Evolutionary conservation across 1,140 invertebrate species (phyloP), one percentile per base, ranked within the genome.

Genomic region (Drosophila ananassae): DNA sequence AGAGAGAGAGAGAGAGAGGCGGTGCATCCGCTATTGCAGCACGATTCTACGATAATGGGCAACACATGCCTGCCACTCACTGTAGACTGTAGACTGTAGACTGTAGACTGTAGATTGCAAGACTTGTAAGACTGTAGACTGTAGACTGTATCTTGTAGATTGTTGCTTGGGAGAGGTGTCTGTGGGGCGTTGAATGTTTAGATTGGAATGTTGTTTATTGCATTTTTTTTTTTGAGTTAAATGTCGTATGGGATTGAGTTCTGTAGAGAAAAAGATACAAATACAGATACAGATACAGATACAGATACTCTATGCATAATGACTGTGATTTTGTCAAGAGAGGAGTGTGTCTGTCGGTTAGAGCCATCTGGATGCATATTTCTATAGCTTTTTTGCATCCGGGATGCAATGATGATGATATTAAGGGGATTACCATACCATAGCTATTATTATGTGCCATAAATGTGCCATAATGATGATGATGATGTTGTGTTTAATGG

Each of bases 131-230:
- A 17, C 17, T 17, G 17, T 17, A 17, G 17, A 17, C 17, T 17
- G 17, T 17, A 17, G 17, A 17, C 17, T 17, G 17, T 17, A 17
- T 17, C 17, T 17, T 17, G 17, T 17, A 17, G 17, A 17, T 17
- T 17, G 17, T 17, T 17, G 17, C 17, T 17, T 17, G 17, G 17
- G 44, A 30, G 21, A 41, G 24, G 63, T 44, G 46, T 17, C 37
- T 24, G 13, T 22, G 51, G 39, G 34, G 39, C 51, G 46, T 52
- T 71, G 66, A 53, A 63, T 73, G 66, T 80, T 75, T 68, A 69
- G 77, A 77, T 85, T 80, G 80, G 81, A 85, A 84, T 84, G 81
- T 73, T 85, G 81, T 84, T 84, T 85, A 84, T 84, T 84, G 80
- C 80, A 84, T 83, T 83, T 77, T 66, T 79, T 58, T 71, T 66